Conservation (phyloP, 1,140 invertebrate species). For the Drosophila kepulauana region DNA sequence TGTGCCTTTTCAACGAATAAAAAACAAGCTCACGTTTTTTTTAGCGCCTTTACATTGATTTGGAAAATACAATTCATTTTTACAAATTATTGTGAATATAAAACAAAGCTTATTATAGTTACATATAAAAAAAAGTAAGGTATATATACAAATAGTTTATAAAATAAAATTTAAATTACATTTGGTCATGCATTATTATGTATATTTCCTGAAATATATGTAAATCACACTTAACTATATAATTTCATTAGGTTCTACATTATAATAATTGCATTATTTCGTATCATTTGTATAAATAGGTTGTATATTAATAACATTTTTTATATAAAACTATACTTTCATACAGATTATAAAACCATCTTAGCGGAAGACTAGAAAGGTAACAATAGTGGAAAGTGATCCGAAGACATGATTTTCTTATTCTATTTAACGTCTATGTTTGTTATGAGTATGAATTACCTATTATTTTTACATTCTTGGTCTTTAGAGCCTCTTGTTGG, state of each 20-base stretch:
- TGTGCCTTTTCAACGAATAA: too few relatives aligned
- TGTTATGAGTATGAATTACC: not conserved
- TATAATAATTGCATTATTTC: constrained; percentile 78
- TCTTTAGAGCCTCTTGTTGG: constrained; percentile 17
- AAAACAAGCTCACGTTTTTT: too few relatives aligned
- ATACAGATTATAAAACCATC: constrained; percentile 62
- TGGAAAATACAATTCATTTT: too few relatives aligned
- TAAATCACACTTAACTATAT: constrained; percentile 28
- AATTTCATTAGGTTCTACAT: constrained; percentile 52
- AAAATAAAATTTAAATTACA: constrained; percentile 66
- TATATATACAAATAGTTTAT: constrained; percentile 3
- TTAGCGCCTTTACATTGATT: too few relatives aligned
- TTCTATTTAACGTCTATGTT: not conserved
- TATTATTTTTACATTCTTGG: constrained; percentile 15
- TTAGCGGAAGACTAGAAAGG: constrained; percentile 77
- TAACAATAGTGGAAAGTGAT: constrained; percentile 82
- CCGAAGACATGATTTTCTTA: constrained; percentile 55
- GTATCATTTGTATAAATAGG: constrained; percentile 63
- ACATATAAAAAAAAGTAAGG: constrained; percentile 1
- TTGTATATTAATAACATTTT: constrained; percentile 61
- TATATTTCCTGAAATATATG: constrained; percentile 21
- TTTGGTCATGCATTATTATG: constrained; percentile 61
- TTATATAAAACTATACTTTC: constrained; percentile 45
- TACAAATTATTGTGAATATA: constrained; percentile 3
- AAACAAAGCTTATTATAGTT: constrained; percentile 35